These are phyloP conservation scores for Rhingia campestris DNA, from an alignment of 2,888 invertebrate genomes.

Conservation along the genomic window DNA sequence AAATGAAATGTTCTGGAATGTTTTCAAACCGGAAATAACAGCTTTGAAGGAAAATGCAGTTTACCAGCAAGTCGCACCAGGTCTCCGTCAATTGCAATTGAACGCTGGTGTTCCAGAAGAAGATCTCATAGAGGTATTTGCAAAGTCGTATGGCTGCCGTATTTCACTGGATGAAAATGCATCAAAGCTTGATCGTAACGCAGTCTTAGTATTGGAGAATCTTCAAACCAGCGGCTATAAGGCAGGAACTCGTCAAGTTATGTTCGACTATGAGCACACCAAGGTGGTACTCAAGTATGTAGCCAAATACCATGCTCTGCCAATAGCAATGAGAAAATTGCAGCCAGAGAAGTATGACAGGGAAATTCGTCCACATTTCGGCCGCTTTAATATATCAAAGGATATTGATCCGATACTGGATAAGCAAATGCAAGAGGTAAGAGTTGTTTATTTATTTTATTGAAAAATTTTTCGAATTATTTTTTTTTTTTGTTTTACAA, in stretches of 20 bases:
- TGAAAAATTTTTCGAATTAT: not conserved
- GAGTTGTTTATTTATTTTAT: not conserved
- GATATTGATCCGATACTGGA: constrained; percentile 62
- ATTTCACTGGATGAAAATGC: constrained; percentile 80
- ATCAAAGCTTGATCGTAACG: constrained; percentile 84
- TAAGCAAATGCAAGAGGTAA: constrained; percentile 56
- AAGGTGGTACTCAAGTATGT: constrained; percentile 83
- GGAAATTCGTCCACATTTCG: constrained; percentile 81
- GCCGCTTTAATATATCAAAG: constrained; percentile 76
- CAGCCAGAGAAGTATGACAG: constrained; percentile 83
- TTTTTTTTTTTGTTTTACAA: constrained; percentile 22
- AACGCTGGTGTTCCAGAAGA: constrained; percentile 82
- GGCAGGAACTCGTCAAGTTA: constrained; percentile 83
- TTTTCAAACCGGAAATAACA: constrained; percentile 85
- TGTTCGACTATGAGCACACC: constrained; percentile 84
- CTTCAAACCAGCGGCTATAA: constrained; percentile 84
- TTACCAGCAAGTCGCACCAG: constrained; percentile 84
- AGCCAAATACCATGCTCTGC: constrained; percentile 85
- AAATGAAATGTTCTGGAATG: constrained; percentile 83
- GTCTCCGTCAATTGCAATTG: constrained; percentile 83
- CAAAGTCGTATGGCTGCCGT: constrained; percentile 85
- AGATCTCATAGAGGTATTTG: constrained; percentile 83
- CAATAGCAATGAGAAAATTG: constrained; percentile 84
- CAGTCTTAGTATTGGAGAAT: constrained; percentile 85
- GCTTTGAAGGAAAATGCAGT: constrained; percentile 85